phyloP scores from a whole-genome alignment of 1,140 invertebrate species.

The Planococcus citri region DNA sequence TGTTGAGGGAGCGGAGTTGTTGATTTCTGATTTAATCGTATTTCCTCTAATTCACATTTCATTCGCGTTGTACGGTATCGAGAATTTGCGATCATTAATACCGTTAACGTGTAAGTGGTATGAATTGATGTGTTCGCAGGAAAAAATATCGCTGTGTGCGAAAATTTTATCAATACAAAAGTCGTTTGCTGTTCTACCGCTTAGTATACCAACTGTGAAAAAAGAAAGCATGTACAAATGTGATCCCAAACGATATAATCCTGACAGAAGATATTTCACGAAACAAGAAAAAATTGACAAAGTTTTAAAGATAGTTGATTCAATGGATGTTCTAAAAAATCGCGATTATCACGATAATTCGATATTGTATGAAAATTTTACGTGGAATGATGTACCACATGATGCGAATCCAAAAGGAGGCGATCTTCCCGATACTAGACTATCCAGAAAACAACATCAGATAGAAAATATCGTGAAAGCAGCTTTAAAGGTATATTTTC shows the following conservation, averaged over 20 bases:
- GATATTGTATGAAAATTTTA: conserved; percentile 36
- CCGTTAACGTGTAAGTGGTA: conserved; percentile 58
- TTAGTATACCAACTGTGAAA: conserved; percentile 34
- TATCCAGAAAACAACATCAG: conserved; percentile 72
- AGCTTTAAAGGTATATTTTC: conserved; percentile 43
- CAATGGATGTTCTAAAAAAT: conserved; percentile 6
- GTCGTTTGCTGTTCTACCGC: background rate
- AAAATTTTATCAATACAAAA: conserved; percentile 27
- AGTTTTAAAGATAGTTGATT: conserved; percentile 22
- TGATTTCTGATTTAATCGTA: conserved; percentile 71
- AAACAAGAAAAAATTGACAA: conserved; percentile 56
- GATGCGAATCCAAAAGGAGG: conserved; percentile 64
- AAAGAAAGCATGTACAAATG: conserved; percentile 62
- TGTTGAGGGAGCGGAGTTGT: conserved; percentile 70
- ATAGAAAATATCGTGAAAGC: conserved; percentile 75
- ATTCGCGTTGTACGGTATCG: conserved; percentile 39
- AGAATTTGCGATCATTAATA: conserved; percentile 39
- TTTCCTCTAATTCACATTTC: conserved; percentile 56
- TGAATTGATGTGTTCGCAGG: conserved; percentile 31
- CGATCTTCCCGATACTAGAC: conserved; percentile 57
- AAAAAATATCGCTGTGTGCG: conserved; percentile 32
- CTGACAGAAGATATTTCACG: conserved; percentile 56
- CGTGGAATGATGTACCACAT: conserved; percentile 53
- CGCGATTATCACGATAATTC: conserved; percentile 27
- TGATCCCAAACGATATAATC: conserved; percentile 61